Conservation (phyloP, 2,113 vertebrate genomes). For the Diphyllodes magnificus region DNA sequence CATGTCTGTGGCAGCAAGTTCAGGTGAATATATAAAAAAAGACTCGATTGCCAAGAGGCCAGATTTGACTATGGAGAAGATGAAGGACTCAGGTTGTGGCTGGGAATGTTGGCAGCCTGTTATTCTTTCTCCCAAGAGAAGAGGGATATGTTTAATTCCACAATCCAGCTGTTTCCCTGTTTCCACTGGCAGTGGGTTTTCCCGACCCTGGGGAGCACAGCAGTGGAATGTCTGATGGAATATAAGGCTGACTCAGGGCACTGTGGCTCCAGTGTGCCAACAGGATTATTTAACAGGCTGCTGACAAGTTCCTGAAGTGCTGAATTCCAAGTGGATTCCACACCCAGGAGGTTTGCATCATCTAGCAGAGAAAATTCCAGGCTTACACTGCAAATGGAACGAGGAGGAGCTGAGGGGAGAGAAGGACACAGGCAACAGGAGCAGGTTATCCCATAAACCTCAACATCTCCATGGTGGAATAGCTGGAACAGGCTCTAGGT, state of each 20-base stretch:
- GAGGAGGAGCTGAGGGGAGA: neutral
- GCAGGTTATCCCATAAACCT: neutral
- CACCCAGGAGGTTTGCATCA: neutral
- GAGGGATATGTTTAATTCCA: neutral
- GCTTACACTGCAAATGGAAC: neutral
- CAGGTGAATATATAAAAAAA: neutral
- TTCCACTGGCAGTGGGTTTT: neutral
- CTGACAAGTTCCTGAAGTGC: neutral
- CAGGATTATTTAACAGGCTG: neutral
- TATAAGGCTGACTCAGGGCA: neutral
- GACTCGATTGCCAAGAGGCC: neutral
- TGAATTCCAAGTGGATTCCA: neutral
- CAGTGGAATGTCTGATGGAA: neutral
- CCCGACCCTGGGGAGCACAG: neutral
- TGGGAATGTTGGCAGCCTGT: neutral
- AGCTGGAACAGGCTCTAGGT: neutral
- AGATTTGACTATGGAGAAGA: neutral
- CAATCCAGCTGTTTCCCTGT: neutral
- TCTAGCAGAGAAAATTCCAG: neutral
- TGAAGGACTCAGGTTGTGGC: neutral
- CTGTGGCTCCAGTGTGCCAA: neutral
- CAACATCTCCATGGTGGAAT: neutral
- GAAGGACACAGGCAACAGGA: neutral
- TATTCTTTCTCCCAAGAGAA: neutral
- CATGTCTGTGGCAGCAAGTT: neutral